These are phyloP conservation scores for Apamea monoglypha DNA, from an alignment of 2,888 invertebrate species.

Conservation along the genomic window DNA sequence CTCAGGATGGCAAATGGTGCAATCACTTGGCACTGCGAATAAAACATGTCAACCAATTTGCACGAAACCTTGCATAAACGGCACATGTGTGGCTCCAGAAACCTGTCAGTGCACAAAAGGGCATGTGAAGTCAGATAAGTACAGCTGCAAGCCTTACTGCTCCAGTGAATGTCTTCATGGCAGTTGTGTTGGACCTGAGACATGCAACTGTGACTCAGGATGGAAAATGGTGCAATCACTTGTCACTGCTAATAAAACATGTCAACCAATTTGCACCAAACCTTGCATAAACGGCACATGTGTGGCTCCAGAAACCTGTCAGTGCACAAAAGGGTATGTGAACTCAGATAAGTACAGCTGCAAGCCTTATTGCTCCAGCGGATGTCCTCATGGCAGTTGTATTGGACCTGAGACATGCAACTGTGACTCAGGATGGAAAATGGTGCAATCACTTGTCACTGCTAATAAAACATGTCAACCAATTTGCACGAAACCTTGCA, in stretches of 20 bases:
- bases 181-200: conserved; percentile 28
- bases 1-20: conserved; percentile 31
- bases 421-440: conserved; percentile 41
- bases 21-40: neutral
- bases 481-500: conserved; percentile 5
- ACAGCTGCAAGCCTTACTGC: neutral
- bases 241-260: neutral
- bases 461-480: conserved; percentile 32
- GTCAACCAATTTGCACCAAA: conserved; percentile 40
- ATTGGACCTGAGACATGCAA: conserved; percentile 40
- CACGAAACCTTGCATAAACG: neutral
- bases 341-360: conserved; percentile 25
- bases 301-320: conserved; percentile 45
- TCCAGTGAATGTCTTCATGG: conserved; percentile 35
- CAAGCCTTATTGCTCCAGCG: conserved; percentile 31
- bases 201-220: conserved; percentile 34
- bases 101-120: neutral
- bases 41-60: conserved; percentile 41
- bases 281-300: conserved; percentile 40
- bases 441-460: neutral
- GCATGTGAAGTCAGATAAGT: neutral
- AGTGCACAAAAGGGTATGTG: conserved; percentile 35
- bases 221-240: conserved; percentile 11
- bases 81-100: neutral
- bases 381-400: conserved; percentile 47